phyloP scores from a whole-genome alignment of 2,113 vertebrate genomes.

The Chaetops frenatus region DNA sequence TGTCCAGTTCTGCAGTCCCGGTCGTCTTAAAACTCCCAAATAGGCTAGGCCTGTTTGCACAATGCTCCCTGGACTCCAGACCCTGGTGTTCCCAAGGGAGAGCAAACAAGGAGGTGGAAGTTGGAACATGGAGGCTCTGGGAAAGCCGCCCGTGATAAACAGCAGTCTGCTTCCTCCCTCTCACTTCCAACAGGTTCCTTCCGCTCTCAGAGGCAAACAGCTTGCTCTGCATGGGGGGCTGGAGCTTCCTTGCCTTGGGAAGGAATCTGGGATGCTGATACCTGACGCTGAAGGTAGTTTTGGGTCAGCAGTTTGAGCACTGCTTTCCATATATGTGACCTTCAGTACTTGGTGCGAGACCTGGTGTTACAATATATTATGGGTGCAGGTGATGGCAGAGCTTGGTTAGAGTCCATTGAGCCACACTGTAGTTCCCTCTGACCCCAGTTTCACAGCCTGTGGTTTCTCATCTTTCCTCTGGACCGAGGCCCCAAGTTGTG shows the following conservation, averaged over 20 bases:
- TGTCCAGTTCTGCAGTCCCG: not conserved
- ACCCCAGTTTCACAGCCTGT: not conserved
- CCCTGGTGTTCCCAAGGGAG: not conserved
- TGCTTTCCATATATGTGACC: not conserved
- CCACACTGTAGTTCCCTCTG: not conserved
- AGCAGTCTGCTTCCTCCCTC: not conserved
- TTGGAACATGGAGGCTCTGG: not conserved
- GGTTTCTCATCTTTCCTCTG: not conserved
- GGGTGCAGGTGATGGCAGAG: not conserved
- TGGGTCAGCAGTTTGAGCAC: not conserved
- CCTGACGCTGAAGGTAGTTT: not conserved
- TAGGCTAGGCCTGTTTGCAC: not conserved
- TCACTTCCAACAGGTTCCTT: not conserved
- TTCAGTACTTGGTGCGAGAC: not conserved
- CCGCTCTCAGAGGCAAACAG: not conserved
- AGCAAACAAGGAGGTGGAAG: not conserved
- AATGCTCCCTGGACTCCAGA: not conserved
- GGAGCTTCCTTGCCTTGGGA: not conserved
- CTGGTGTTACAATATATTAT: accelerated
- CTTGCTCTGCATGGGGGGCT: not conserved
- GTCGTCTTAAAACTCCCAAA: not conserved
- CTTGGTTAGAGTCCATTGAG: not conserved
- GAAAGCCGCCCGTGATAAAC: accelerated
- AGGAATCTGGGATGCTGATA: not conserved
- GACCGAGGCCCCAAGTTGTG: accelerated